Evolutionary conservation across 2,797 vertebrate species (phyloP), one percentile per base, ranked within the genome.

Genomic region (Myotis findleyi): DNA sequence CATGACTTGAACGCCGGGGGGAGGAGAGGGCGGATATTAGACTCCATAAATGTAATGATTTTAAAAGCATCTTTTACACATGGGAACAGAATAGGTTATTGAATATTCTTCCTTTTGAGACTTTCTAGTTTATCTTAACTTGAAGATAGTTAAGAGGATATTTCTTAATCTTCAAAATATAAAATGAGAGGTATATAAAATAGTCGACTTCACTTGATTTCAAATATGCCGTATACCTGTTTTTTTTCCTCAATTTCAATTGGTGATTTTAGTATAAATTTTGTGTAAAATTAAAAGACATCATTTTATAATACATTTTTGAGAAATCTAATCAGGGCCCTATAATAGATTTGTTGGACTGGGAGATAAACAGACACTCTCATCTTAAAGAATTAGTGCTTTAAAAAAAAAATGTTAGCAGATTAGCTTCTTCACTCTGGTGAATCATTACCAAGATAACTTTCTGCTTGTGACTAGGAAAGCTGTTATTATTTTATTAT

Each of bases 231-330:
- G 5, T 53, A 89, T 71, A 77, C 11, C 41, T 81, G 33, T 64
- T 92, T 93, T 77, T 14, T 66, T 89, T 91, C 95, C 23, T 71
- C 51, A 55, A 5, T 84, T 89, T 89, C 68, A 80, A 66, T n/a
- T 75, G 27, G 3, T 13, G 6, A 76, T 53, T 51, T 76, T 33
- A 13, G 47, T 33, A 53, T 76, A 76, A 53, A 51, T 76, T 51
- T 51, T 53, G 30, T 23, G 33, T 53, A 76, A 21, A 76, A 76
- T 76, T 53, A 53, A 76, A 76, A 53, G 47, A 76, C 41, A 64
- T 53, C n/a, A 77, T 87, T 53, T 90, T 96, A 72, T 6, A 41
- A 93, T 21, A 18, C 10, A 23, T 68, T 59, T 66, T 36, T 81
- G n/a, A 76, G 53, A 84, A 89, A 47, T 59, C 62, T 33, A 66